These are phyloP conservation scores for Himalopsyche kuldschensis DNA, from an alignment of 2,888 invertebrate species.

Conservation along the genomic window DNA sequence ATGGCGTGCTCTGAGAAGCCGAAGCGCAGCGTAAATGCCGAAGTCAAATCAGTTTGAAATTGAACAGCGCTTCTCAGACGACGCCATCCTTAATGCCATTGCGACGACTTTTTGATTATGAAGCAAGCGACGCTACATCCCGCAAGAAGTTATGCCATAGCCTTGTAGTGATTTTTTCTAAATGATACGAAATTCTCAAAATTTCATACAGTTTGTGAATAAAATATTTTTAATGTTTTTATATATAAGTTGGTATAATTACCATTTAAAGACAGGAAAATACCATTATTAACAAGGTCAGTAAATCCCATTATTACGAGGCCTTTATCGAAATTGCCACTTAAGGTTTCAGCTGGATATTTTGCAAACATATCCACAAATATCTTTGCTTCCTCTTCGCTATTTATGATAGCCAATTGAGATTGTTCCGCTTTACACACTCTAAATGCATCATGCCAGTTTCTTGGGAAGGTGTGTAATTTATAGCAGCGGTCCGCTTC, in stretches of 20 bases:
- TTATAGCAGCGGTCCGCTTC: constrained; percentile 13
- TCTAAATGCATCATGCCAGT: constrained; percentile 25
- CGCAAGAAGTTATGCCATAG: no score
- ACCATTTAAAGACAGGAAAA: neutral
- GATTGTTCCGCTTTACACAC: constrained; percentile 13
- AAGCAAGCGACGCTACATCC: no score
- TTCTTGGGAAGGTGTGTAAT: constrained; percentile 19
- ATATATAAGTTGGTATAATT: neutral
- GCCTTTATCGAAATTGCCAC: constrained; percentile 10
- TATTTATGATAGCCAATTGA: constrained; percentile 13
- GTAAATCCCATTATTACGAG: constrained; percentile 9
- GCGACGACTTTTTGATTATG: no score
- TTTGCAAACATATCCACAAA: neutral
- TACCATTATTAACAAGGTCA: constrained; percentile 5
- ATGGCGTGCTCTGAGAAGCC: no score
- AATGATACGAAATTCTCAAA: no score
- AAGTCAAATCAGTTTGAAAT: no score
- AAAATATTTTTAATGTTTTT: neutral
- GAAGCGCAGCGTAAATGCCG: no score
- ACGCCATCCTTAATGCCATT: no score
- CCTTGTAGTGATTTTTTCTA: no score
- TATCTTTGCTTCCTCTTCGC: constrained; percentile 15
- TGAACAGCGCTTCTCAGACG: no score
- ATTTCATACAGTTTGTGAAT: no score
- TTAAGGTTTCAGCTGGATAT: neutral